Percentiles rank a stretch among this genome's conserved stretches.
These are phyloP conservation scores for Pseudomyrmex flavicornis DNA, from an alignment of 1,140 invertebrate species.

Conservation along the genomic window DNA sequence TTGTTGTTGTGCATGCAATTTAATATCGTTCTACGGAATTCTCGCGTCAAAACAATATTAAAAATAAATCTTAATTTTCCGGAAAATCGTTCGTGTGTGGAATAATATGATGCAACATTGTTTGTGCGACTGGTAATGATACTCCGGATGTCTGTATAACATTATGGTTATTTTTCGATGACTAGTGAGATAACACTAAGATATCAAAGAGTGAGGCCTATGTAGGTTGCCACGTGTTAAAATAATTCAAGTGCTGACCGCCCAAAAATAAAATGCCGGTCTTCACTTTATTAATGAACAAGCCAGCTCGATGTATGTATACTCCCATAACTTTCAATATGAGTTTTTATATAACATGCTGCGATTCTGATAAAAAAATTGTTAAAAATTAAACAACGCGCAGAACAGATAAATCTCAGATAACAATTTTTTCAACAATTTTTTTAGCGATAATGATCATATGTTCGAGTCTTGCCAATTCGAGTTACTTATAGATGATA, in stretches of 20 bases:
- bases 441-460: too few relatives aligned
- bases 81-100: background rate
- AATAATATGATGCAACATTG: background rate
- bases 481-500: slow-evolving; percentile 15
- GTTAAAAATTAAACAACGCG: background rate
- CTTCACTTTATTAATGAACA: slow-evolving; percentile 15
- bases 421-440: slow-evolving; percentile 2
- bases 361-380: background rate
- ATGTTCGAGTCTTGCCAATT: background rate
- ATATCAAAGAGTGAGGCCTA: background rate
- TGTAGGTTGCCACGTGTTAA: slow-evolving; percentile 8
- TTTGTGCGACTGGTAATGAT: background rate
- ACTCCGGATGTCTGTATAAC: slow-evolving; percentile 8
- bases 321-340: background rate
- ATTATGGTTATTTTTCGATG: slow-evolving; percentile 31
- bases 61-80: background rate
- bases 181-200: slow-evolving; percentile 34
- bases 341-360: too few relatives aligned
- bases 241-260: slow-evolving; percentile 20
- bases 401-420: background rate
- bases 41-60: background rate
- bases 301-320: background rate
- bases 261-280: slow-evolving; percentile 10
- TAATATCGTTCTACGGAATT: background rate
- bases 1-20: background rate